Base-by-base conservation (phyloP, 2,888 invertebrate genomes). In the Ptychoptera albimana region DNA sequence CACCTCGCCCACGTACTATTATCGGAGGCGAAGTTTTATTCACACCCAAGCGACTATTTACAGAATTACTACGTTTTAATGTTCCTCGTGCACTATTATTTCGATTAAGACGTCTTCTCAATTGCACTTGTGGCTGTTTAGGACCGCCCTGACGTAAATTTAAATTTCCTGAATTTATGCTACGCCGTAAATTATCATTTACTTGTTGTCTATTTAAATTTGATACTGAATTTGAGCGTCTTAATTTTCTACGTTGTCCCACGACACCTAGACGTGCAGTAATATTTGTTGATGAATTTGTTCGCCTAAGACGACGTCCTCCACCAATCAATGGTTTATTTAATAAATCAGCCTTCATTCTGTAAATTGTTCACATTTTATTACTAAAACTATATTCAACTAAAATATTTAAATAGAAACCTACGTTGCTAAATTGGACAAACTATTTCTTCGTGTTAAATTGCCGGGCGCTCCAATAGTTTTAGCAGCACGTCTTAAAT, bases 341-440 rank as follows among this genome's bases (percentile, higher is more conserved):
- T 47, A 64, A 53, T 46, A 61, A 54, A 55, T 64, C 64, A 49
- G 64, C 65, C 51, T 63, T 60, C 64, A 64, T 64, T 55, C 64
- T 64, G 57, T 46, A 50, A 15, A 11, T n/a, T 15, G 15, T 11
- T 12, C 8, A 53, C 53, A 42, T 41, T 44, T 45, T 42, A 40
- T 49, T 48, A 46, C 44, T 49, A 41, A 51, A 50, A 57, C 5
- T 41, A 34, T 31, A 47, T 42, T 35, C 34, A 42, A 16, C 34
- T 36, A 38, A 14, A 45, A 39, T 5, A 16, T 43, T 43, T 46
- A 47, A 46, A 48, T 50, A 52, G n/a, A n/a, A 58, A 55, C 65
- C 65, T 65, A 64, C 64, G 66, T 65, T 63, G 64, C 63, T 52
- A 63, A 50, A 49, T 60, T 57, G 50, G 58, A 53, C 48, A 58